Conservation (phyloP, 2,113 vertebrate species). For the Miniopterus natalensis region DNA sequence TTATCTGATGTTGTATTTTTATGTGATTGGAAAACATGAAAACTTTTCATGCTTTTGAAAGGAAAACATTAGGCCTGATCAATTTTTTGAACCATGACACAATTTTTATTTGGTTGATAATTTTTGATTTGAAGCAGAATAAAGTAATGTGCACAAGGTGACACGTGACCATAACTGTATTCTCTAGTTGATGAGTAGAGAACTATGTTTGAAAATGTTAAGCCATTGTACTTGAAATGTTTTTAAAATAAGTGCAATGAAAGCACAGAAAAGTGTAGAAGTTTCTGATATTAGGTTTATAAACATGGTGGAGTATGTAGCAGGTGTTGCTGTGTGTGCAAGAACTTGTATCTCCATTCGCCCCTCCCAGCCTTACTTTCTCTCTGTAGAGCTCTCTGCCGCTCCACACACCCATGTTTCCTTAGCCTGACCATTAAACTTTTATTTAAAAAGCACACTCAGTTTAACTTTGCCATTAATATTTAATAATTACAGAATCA, state of each 20-base stretch:
- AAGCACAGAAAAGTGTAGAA: not conserved
- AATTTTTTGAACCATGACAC: not conserved
- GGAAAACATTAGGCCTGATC: not conserved
- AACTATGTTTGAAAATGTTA: not conserved
- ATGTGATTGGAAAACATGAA: not conserved
- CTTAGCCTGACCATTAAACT: not conserved
- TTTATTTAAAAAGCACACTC: constrained; percentile 38
- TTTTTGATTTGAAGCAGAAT: not conserved
- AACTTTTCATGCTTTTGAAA: not conserved
- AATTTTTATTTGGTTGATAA: not conserved
- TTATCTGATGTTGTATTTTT: not conserved
- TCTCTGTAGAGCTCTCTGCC: not conserved
- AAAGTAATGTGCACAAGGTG: not conserved
- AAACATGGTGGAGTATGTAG: not conserved
- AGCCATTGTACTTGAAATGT: not conserved
- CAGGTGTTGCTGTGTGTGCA: accelerated
- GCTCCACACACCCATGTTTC: not conserved
- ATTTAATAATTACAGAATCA: not conserved
- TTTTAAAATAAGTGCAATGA: not conserved
- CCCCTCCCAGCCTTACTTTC: not conserved
- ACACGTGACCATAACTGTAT: not conserved
- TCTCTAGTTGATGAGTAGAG: not conserved
- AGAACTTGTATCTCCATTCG: not conserved
- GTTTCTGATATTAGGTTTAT: not conserved
- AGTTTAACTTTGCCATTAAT: not conserved